Evolutionary conservation across 2,888 invertebrate species (phyloP), one percentile per base, ranked within the genome.

Genomic region (Galeopsomyia nigrocyanea): DNA sequence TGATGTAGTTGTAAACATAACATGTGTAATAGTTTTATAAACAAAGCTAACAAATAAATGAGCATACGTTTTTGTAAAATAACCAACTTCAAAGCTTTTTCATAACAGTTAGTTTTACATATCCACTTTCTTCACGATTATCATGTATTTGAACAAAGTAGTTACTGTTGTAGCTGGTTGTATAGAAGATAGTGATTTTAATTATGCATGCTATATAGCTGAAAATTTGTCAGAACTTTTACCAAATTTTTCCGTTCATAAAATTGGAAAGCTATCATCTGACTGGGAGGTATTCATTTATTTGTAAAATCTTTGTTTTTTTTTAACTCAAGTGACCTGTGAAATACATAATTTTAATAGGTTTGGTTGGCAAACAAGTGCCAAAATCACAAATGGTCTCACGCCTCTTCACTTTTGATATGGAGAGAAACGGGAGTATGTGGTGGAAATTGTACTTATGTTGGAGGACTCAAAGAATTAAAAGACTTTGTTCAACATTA

Each of bases 401-500:
- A 91, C 71, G 79, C 76, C 1, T 83, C 82, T 57, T 90, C 90
- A 14, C 91, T 91, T 7, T 79, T 92, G 62, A 85, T 91, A 77
- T 92, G 91, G 91, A 90, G 90, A 82, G 90, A 91, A 83, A 81
- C 90, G 68, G 83, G 88, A 65, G 84, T 88, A 80, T 87, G 87
- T 78, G 90, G 90, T 21, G 89, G 89, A 56, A 89, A 88, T 78
- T 86, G 89, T 0, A 86, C 86, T 79, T 89, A 90, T 58, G 88
- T 92, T n/a, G 92, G 92, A 9, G 89, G 89, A 60, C 86, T 88
- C 3, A 83, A 88, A 53, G 89, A 91, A 69, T 92, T 91, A 86
- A 88, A 90, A 85, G 90, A 91, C 81, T 90, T 91, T 77, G 88
- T 90, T 77, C 87, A 89, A 81, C 89, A 90, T 49, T 91, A 91